These are phyloP conservation scores for Plagiodera versicolora DNA, from an alignment of 2,888 invertebrate genomes.

Conservation along the genomic window DNA sequence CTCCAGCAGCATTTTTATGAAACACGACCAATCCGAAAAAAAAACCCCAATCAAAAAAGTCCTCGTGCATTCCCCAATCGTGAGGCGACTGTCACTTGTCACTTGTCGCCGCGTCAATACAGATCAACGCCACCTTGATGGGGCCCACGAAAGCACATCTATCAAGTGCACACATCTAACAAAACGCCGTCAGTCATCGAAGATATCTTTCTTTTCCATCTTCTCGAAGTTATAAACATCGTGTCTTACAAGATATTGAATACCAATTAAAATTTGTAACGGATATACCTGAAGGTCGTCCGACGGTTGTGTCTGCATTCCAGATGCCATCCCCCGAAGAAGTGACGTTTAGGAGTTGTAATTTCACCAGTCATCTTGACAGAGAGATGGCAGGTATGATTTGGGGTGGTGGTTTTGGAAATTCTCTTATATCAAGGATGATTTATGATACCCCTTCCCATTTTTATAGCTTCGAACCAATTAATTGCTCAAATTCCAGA, in stretches of 20 bases:
- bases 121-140: constrained; percentile 12
- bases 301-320: background rate
- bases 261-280: constrained; percentile 47
- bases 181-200: constrained; percentile 14
- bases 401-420: background rate
- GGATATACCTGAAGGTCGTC: constrained; percentile 39
- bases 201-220: constrained; percentile 24
- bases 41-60: constrained; percentile 10
- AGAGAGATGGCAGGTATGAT: background rate
- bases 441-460: too few species aligned
- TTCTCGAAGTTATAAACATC: constrained; percentile 40
- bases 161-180: constrained; percentile 14
- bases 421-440: too few species aligned
- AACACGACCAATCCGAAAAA: constrained; percentile 5
- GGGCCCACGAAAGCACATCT: constrained; percentile 11
- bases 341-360: background rate
- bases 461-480: too few species aligned
- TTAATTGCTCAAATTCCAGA: too few species aligned
- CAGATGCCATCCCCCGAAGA: constrained; percentile 16
- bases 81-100: constrained; percentile 21
- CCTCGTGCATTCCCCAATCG: constrained; percentile 16
- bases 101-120: constrained; percentile 19
- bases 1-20: background rate
- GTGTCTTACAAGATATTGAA: constrained; percentile 44
- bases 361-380: background rate